These are phyloP conservation scores for Halichoerus grypus DNA, from an alignment of 2,113 vertebrate species.

Conservation along the genomic window DNA sequence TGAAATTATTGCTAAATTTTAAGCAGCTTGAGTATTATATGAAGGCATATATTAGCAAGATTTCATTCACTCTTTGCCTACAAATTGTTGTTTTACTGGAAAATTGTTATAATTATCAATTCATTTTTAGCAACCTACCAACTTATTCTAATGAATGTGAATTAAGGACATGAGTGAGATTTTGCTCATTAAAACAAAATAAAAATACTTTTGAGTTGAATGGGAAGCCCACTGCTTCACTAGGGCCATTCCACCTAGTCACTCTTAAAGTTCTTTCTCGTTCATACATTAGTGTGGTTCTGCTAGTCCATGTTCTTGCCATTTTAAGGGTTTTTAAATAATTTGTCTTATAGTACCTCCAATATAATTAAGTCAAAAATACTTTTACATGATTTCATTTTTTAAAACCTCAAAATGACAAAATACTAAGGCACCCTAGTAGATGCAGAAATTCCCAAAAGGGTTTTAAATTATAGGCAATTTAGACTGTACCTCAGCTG, in stretches of 20 bases:
- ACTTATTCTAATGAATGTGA: conserved; percentile 36
- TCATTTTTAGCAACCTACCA: conserved; percentile 63
- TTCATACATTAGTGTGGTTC: neutral
- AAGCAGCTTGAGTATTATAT: conserved; percentile 65
- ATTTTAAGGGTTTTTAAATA: conserved; percentile 35
- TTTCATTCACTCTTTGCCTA: conserved; percentile 63
- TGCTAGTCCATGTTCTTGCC: neutral
- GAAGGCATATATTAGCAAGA: conserved; percentile 62
- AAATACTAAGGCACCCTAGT: neutral
- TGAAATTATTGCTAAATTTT: conserved; percentile 62
- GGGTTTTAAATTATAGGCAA: neutral
- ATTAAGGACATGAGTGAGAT: conserved; percentile 52
- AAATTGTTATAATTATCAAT: conserved; percentile 68
- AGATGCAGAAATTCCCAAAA: neutral
- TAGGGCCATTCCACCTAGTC: neutral
- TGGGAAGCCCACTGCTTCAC: neutral
- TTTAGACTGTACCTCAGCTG: conserved; percentile 14
- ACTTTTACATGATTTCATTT: conserved; percentile 36
- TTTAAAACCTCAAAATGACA: conserved; percentile 32
- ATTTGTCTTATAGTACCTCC: neutral
- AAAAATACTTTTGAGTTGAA: neutral
- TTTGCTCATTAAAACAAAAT: conserved; percentile 62
- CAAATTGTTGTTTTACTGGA: conserved; percentile 62
- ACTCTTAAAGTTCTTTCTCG: neutral
- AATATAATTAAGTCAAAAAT: conserved; percentile 28